Evolutionary conservation across 1,140 invertebrate genomes (phyloP).

Genomic region (Epicauta chinensis): DNA sequence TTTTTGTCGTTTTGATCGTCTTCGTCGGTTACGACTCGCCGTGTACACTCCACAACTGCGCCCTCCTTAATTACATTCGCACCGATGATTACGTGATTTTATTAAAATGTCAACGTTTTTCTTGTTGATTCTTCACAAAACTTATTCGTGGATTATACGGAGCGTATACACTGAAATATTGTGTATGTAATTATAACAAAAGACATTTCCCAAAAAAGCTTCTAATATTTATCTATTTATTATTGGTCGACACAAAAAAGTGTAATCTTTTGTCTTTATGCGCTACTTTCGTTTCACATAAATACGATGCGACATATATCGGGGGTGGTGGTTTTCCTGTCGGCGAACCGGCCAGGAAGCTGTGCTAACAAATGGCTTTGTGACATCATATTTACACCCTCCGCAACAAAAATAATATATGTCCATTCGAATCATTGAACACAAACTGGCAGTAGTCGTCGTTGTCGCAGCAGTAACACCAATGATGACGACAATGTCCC

Average conservation of each 20-base stretch:
- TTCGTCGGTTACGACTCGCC: too few relatives aligned
- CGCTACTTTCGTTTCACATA: too few relatives aligned
- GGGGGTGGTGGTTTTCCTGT: conserved; percentile 40
- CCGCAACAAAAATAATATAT: conserved; percentile 44
- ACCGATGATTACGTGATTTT: conserved; percentile 22
- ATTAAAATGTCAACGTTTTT: conserved; percentile 28
- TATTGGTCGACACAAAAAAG: too few relatives aligned
- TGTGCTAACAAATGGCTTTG: conserved; percentile 44
- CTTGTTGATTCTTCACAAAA: conserved; percentile 22
- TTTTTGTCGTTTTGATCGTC: too few relatives aligned
- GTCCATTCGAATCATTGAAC: conserved; percentile 44
- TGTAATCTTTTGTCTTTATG: too few relatives aligned
- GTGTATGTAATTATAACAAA: too few relatives aligned
- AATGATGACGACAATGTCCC: too few relatives aligned
- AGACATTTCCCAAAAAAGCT: too few relatives aligned
- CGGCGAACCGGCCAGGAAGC: conserved; percentile 38
- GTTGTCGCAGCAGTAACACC: too few relatives aligned
- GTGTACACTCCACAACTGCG: neutral
- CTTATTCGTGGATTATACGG: conserved; percentile 5
- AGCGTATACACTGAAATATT: too few relatives aligned
- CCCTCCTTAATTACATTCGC: conserved; percentile 23
- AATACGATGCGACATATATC: conserved; percentile 42
- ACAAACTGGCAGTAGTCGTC: conserved; percentile 17
- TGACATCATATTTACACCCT: conserved; percentile 45
- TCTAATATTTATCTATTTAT: too few relatives aligned